Base-by-base conservation (phyloP, 2,888 invertebrate species). In the Pterostichus niger region DNA sequence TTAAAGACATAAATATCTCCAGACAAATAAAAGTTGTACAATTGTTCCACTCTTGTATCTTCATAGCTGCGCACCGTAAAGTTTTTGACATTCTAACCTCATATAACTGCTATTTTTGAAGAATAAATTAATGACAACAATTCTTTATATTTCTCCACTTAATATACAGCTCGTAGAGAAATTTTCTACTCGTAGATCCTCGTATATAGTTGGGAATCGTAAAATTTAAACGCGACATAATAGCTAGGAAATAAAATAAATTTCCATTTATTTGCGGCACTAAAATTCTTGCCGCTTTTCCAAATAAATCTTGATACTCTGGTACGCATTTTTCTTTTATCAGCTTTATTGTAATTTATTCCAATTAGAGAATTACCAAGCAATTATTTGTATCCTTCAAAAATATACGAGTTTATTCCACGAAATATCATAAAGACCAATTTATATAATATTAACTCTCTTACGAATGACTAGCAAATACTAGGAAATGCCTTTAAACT, bases 1-100 rank as follows among this genome's bases (percentile, higher is more conserved):
- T 78, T 78, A 78, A 61, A 61, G 40, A 64, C 44, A 79, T 79
- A 64, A 79, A 79, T 79, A 79, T 78, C 59, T 78, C 59, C 17
- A 15, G 46, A 13, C 79, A 61, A 79, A 79, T 79, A 79, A 33
- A 64, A 64, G 31, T 52, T 75, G 52, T 75, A 73, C 46, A 64
- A 46, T 78, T 77, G 77, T 33, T 77, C 77, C 77, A 56, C 10
- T 56, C 31, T 52, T 54, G 54, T 76, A 54, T 52, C 33, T 56
- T 52, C n/a, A 33, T 54, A 49, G 46, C 73, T 10, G 49, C 78
- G 59, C 35, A 13, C 59, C 59, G 40, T 61, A 78, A 78, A 59
- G 33, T 78, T 77, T 78, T 59, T 78, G 78, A 78, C 78, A 78
- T 78, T 35, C 35, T 35, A 31, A 33, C 77, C 77, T 33, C 46